Percentiles rank a stretch among this genome's conserved stretches.
These are phyloP conservation scores for Falcaria lacertinaria DNA, from an alignment of 2,888 invertebrate genomes.

Conservation along the genomic window DNA sequence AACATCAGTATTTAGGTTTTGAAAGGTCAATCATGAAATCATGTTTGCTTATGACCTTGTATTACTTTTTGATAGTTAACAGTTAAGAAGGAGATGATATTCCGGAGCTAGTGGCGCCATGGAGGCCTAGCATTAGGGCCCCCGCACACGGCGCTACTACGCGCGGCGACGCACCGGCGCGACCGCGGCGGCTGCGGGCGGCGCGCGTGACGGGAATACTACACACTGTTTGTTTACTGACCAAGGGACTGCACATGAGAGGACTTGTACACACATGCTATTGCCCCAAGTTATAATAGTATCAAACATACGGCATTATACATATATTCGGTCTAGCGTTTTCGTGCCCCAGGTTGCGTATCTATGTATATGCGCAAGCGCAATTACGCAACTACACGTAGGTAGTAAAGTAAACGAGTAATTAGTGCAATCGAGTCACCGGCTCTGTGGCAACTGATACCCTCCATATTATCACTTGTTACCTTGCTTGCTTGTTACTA, in stretches of 20 bases:
- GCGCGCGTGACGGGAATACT: conserved; percentile 36
- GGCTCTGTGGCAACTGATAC: neutral
- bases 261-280: neutral
- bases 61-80: no score
- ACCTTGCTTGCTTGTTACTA: no score
- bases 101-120: neutral
- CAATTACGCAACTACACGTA: no score
- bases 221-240: conserved; percentile 6
- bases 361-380: no score
- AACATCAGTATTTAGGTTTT: no score
- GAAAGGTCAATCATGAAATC: no score
- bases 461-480: neutral
- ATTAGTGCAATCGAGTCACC: neutral
- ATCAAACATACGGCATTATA: no score
- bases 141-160: conserved; percentile 26
- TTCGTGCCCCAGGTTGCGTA: no score
- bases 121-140: conserved; percentile 14
- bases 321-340: no score
- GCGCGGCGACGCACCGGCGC: conserved; percentile 30
- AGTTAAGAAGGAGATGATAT: no score
- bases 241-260: conserved; percentile 4
- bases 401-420: neutral
- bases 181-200: conserved; percentile 18
- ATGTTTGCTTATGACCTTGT: no score
- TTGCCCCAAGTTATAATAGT: no score